phyloP scores from a whole-genome alignment of 2,797 vertebrate species.

The Myiothlypis coronata region DNA sequence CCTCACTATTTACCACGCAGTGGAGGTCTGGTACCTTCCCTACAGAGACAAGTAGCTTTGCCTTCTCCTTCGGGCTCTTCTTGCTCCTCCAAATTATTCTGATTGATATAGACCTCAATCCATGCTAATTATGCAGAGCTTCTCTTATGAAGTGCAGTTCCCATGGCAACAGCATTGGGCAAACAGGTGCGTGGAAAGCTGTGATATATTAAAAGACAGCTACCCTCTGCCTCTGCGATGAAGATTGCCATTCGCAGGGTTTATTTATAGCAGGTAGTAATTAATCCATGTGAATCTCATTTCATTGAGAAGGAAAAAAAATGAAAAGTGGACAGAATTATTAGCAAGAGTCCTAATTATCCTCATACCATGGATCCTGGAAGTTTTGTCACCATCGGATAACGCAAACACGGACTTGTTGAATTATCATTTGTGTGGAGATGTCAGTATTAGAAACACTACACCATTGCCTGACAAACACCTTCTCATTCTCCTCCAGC shows the following conservation, averaged over 20 bases:
- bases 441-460: not conserved
- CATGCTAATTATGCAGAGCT: slow-evolving; percentile 75
- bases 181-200: slow-evolving; percentile 77
- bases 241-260: slow-evolving; percentile 62
- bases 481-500: rapidly evolving
- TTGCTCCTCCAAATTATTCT: slow-evolving; percentile 77
- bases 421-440: slow-evolving; percentile 31
- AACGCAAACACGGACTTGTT: slow-evolving; percentile 19
- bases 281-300: slow-evolving; percentile 76
- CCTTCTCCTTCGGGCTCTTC: slow-evolving; percentile 71
- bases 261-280: slow-evolving; percentile 81
- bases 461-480: not conserved
- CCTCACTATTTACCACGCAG: slow-evolving; percentile 68
- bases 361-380: slow-evolving; percentile 59
- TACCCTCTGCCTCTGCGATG: slow-evolving; percentile 73
- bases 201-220: slow-evolving; percentile 76
- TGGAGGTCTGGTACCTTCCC: slow-evolving; percentile 61
- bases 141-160: slow-evolving; percentile 74
- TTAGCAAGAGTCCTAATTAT: slow-evolving; percentile 76
- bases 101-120: slow-evolving; percentile 78
- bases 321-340: slow-evolving; percentile 47
- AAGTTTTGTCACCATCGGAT: slow-evolving; percentile 32
- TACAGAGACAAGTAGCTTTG: slow-evolving; percentile 68
- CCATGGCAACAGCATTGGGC: slow-evolving; percentile 68
- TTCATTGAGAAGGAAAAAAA: slow-evolving; percentile 51